phyloP scores from a whole-genome alignment of 2,888 invertebrate genomes.

The Azorinus chamasolen region DNA sequence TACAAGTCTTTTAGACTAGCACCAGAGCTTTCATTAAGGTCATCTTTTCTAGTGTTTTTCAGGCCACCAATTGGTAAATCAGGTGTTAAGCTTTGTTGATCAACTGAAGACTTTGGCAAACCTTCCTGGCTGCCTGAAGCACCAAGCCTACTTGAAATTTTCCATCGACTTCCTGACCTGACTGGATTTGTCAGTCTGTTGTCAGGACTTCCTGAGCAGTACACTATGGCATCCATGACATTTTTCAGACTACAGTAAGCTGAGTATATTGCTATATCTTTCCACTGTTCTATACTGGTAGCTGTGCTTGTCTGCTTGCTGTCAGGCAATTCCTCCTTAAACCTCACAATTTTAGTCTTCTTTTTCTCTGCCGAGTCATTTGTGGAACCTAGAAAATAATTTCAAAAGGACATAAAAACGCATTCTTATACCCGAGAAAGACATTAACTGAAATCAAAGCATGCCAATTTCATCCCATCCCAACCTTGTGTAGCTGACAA shows the following conservation, averaged over 20 bases:
- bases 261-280: conserved; percentile 80
- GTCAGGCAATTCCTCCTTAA: conserved; percentile 65
- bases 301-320: conserved; percentile 30
- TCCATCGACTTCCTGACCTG: conserved; percentile 41
- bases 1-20: conserved; percentile 71
- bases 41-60: conserved; percentile 21
- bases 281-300: conserved; percentile 79
- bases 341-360: conserved; percentile 75
- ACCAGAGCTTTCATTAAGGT: conserved; percentile 9
- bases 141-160: conserved; percentile 18
- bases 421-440: no score
- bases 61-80: conserved; percentile 7
- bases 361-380: conserved; percentile 30
- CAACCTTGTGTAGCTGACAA: no score
- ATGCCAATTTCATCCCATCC: no score
- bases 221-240: conserved; percentile 81
- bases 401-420: no score
- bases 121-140: conserved; percentile 47
- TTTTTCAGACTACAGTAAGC: conserved; percentile 82
- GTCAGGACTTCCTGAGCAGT: conserved; percentile 75
- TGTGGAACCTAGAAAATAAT: conserved; percentile 16
- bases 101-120: conserved; percentile 29
- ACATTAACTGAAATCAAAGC: no score
- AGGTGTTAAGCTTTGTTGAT: neutral
- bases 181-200: conserved; percentile 75